Percentiles rank a stretch among this genome's conserved stretches.
phyloP scores from a whole-genome alignment of 2,888 invertebrate species.

The Auanema freiburgensis region DNA sequence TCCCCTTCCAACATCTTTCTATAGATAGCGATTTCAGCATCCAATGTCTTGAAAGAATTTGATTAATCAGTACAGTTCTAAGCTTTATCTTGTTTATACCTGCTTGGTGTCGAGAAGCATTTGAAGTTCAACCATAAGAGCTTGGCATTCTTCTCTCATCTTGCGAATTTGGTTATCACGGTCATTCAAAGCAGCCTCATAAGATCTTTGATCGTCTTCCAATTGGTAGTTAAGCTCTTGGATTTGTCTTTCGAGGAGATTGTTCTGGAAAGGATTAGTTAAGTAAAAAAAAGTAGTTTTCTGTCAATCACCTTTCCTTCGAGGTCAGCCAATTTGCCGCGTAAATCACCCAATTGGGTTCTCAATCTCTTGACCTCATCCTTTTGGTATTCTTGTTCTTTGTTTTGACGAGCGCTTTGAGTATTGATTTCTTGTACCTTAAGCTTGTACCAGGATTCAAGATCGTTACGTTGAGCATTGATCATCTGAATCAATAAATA shows the following conservation, averaged over 20 bases:
- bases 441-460: slow-evolving; percentile 68
- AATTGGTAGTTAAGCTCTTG: slow-evolving; percentile 67
- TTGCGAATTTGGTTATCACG: slow-evolving; percentile 65
- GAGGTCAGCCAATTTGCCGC: slow-evolving; percentile 67
- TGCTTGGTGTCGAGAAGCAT: slow-evolving; percentile 68
- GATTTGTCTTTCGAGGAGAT: slow-evolving; percentile 68
- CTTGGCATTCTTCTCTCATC: slow-evolving; percentile 65
- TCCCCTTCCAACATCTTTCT: slow-evolving; percentile 70
- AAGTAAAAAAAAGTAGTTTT: neutral
- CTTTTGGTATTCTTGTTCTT: slow-evolving; percentile 67
- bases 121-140: slow-evolving; percentile 66
- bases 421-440: slow-evolving; percentile 70
- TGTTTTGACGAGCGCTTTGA: slow-evolving; percentile 66
- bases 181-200: slow-evolving; percentile 66
- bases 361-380: slow-evolving; percentile 68
- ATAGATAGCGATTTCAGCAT: slow-evolving; percentile 70
- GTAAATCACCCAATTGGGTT: slow-evolving; percentile 66
- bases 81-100: slow-evolving; percentile 17
- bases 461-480: slow-evolving; percentile 66
- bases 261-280: slow-evolving; percentile 63
- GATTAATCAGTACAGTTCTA: neutral
- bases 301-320: slow-evolving; percentile 64
- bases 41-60: slow-evolving; percentile 64
- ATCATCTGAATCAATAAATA: slow-evolving; percentile 42
- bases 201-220: slow-evolving; percentile 67